Evolutionary conservation across 2,888 invertebrate species (phyloP).

Genomic region (Hirudinaria manillensis): DNA sequence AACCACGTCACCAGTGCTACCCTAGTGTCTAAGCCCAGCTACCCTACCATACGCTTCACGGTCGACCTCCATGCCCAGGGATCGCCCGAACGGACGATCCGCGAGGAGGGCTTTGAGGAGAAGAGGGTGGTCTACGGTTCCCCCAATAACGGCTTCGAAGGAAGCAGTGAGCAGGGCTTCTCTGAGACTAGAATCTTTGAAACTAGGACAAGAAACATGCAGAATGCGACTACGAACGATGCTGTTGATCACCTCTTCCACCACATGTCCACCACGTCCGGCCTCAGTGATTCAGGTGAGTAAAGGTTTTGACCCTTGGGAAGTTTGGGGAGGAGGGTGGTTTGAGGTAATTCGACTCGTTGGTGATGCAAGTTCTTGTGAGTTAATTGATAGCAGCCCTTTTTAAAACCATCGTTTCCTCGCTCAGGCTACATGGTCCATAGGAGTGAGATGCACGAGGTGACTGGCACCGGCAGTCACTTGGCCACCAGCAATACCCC

Average conservation of each 20-base stretch:
- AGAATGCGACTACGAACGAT: not conserved
- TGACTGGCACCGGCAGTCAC: not conserved
- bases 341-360: not conserved
- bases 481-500: not conserved
- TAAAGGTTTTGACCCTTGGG: not conserved
- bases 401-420: too few relatives aligned
- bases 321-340: not conserved
- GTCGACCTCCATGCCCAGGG: constrained; percentile 24
- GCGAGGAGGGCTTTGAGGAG: constrained; percentile 26
- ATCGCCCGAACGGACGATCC: constrained; percentile 23
- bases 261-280: constrained; percentile 11
- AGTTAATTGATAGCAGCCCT: too few relatives aligned
- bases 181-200: constrained; percentile 40
- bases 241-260: constrained; percentile 26
- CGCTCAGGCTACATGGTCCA: too few relatives aligned
- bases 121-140: constrained; percentile 6
- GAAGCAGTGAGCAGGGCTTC: constrained; percentile 5
- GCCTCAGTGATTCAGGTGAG: not conserved
- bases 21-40: not conserved
- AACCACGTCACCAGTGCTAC: constrained; percentile 1
- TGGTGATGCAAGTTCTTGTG: not conserved
- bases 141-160: not conserved
- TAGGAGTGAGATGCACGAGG: not conserved
- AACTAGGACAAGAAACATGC: constrained; percentile 32
- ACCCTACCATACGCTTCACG: constrained; percentile 23